A percentile compares a stretch with the other conserved stretches of the same genome.
These are phyloP conservation scores for Macropis europaea DNA, from an alignment of 2,888 invertebrate genomes.

Conservation along the genomic window DNA sequence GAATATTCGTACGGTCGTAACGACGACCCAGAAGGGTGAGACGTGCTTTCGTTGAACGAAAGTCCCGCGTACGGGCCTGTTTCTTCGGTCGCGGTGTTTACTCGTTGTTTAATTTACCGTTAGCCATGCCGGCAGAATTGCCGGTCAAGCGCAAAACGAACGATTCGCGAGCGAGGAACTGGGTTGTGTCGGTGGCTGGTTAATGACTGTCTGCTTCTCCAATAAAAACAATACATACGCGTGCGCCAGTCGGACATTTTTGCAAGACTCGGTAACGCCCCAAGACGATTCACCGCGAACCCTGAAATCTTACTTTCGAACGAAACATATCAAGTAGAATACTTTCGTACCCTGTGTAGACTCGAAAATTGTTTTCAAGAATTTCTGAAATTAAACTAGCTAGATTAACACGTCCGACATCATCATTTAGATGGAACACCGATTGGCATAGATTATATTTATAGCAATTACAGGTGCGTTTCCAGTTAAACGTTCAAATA, in stretches of 20 bases:
- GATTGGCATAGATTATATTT: no score
- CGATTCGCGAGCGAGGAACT: slow-evolving; percentile 40
- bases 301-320: no score
- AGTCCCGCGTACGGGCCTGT: background rate
- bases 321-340: no score
- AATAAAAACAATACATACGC: slow-evolving; percentile 31
- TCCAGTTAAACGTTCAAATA: no score
- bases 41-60: background rate
- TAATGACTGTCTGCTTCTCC: slow-evolving; percentile 45
- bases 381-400: no score
- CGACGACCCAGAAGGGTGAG: slow-evolving; percentile 4
- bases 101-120: slow-evolving; percentile 48
- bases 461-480: no score
- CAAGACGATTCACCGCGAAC: no score
- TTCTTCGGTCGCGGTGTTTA: slow-evolving; percentile 8
- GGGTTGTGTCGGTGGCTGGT: slow-evolving; percentile 40
- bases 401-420: no score
- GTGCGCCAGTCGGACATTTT: background rate
- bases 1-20: slow-evolving; percentile 30
- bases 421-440: no score
- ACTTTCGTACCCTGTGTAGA: no score
- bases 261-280: background rate
- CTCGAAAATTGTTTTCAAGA: no score
- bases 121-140: slow-evolving; percentile 20
- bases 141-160: slow-evolving; percentile 10